Percentiles rank a stretch among this genome's conserved stretches.
These are phyloP conservation scores for Autographa pulchrina DNA, from an alignment of 2,888 invertebrate species.

Conservation along the genomic window DNA sequence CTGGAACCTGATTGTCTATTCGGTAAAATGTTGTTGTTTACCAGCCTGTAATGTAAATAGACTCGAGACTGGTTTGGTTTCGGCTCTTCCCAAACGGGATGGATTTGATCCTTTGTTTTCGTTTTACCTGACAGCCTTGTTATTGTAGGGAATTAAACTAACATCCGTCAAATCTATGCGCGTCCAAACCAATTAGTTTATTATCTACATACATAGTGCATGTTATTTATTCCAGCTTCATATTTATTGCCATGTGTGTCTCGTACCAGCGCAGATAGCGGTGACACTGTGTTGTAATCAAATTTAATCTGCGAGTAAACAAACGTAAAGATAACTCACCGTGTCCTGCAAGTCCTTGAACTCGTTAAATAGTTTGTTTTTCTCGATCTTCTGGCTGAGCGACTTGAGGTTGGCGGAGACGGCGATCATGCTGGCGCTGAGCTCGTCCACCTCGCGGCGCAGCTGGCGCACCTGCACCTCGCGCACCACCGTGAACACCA, in stretches of 20 bases:
- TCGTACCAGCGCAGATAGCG: conserved; percentile 31
- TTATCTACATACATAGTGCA: conserved; percentile 14
- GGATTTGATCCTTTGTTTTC: conserved; percentile 49
- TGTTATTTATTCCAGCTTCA: conserved; percentile 7
- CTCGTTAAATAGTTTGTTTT: conserved; percentile 78
- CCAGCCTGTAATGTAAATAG: conserved; percentile 36
- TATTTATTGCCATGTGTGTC: conserved; percentile 20
- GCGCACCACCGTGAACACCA: conserved; percentile 77
- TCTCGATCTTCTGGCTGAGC: conserved; percentile 77
- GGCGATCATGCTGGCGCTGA: conserved; percentile 80
- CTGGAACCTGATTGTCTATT: conserved; percentile 50
- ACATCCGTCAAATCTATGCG: conserved; percentile 44
- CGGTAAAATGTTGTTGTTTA: conserved; percentile 49
- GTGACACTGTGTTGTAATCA: conserved; percentile 45
- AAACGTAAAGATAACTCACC: conserved; percentile 71
- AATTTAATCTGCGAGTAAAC: conserved; percentile 38
- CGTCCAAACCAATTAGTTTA: conserved; percentile 29
- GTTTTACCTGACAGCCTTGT: conserved; percentile 51
- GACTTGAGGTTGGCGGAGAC: conserved; percentile 78
- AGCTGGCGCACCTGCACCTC: conserved; percentile 79
- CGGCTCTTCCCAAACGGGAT: conserved; percentile 35
- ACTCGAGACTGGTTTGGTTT: conserved; percentile 26
- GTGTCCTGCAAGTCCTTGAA: conserved; percentile 81
- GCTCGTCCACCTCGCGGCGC: conserved; percentile 78
- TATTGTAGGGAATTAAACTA: conserved; percentile 42